These are phyloP conservation scores for Bombus impatiens DNA, from an alignment of 1,140 invertebrate genomes.

Conservation along the genomic window DNA sequence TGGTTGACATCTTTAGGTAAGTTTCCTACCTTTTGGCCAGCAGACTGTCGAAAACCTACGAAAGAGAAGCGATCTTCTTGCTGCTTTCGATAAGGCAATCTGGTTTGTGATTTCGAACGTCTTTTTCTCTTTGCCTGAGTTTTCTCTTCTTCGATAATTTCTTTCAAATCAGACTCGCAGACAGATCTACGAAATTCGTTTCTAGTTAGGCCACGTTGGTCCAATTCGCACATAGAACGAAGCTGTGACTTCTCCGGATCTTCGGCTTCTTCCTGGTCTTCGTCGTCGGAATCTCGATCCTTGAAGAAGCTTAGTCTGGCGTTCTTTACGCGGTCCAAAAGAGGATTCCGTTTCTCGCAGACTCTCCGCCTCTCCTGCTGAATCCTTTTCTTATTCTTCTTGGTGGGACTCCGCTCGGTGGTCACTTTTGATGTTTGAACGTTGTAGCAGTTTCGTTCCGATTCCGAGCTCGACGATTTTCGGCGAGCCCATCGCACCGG, in stretches of 20 bases:
- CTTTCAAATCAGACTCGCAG: constrained; percentile 76
- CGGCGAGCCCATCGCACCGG: constrained; percentile 85
- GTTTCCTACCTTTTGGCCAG: constrained; percentile 48
- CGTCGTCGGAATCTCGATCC: constrained; percentile 82
- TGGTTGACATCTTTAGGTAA: constrained; percentile 37
- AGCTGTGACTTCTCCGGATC: constrained; percentile 70
- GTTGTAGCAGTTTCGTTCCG: constrained; percentile 87
- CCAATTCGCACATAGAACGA: constrained; percentile 73
- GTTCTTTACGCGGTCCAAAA: constrained; percentile 88
- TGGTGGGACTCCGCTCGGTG: constrained; percentile 75
- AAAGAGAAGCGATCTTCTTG: constrained; percentile 75
- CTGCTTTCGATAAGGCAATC: constrained; percentile 66
- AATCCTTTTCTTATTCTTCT: constrained; percentile 79
- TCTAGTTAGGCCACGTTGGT: constrained; percentile 64
- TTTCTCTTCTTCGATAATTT: constrained; percentile 74
- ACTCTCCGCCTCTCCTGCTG: constrained; percentile 82
- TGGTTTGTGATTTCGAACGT: constrained; percentile 77
- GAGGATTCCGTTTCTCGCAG: constrained; percentile 86
- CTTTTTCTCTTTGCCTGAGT: constrained; percentile 73
- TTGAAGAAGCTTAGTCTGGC: constrained; percentile 87
- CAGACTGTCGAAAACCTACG: constrained; percentile 69
- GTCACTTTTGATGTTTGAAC: constrained; percentile 82
- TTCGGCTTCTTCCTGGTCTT: constrained; percentile 79
- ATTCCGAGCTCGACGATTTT: constrained; percentile 86
- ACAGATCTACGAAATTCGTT: constrained; percentile 75